Conservation (phyloP, 2,113 vertebrate genomes). For the Chauna torquata region DNA sequence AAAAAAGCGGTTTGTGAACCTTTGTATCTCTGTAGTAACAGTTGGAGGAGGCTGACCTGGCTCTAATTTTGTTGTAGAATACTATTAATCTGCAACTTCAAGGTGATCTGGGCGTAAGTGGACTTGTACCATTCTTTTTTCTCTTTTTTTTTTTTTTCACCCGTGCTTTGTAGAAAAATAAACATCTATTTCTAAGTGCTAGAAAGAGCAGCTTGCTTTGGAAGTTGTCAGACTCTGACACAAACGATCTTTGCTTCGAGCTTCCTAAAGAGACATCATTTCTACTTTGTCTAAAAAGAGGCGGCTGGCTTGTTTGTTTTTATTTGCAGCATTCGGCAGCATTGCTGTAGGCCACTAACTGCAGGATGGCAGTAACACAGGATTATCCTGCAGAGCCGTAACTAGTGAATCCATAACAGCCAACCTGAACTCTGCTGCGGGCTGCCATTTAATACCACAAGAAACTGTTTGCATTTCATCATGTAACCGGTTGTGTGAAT, state of each 20-base stretch:
- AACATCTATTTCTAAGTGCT: slow-evolving; percentile 7
- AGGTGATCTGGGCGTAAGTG: neutral
- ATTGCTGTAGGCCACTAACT: slow-evolving; percentile 64
- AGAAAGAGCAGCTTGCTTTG: slow-evolving; percentile 38
- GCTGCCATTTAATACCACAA: slow-evolving; percentile 63
- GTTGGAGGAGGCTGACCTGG: neutral
- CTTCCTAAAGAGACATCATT: slow-evolving; percentile 58
- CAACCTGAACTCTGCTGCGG: slow-evolving; percentile 64
- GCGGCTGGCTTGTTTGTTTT: slow-evolving; percentile 69
- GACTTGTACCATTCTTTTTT: neutral
- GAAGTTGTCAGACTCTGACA: slow-evolving; percentile 8
- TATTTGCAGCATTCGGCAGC: slow-evolving; percentile 62
- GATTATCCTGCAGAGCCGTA: slow-evolving; percentile 69
- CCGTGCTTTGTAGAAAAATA: slow-evolving; percentile 40
- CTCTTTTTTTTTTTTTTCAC: neutral
- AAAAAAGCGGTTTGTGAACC: neutral
- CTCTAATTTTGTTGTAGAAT: slow-evolving; percentile 18
- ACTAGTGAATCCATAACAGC: slow-evolving; percentile 51
- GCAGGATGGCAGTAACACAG: slow-evolving; percentile 66
- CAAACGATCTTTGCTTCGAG: slow-evolving; percentile 42
- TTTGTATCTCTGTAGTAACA: neutral
- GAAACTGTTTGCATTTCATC: slow-evolving; percentile 69
- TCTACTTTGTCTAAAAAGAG: slow-evolving; percentile 28
- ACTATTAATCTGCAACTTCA: slow-evolving; percentile 26
- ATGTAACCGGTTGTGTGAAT: slow-evolving; percentile 52